These are phyloP conservation scores for Oeneis ivallda DNA, from an alignment of 2,888 invertebrate species.

Conservation along the genomic window DNA sequence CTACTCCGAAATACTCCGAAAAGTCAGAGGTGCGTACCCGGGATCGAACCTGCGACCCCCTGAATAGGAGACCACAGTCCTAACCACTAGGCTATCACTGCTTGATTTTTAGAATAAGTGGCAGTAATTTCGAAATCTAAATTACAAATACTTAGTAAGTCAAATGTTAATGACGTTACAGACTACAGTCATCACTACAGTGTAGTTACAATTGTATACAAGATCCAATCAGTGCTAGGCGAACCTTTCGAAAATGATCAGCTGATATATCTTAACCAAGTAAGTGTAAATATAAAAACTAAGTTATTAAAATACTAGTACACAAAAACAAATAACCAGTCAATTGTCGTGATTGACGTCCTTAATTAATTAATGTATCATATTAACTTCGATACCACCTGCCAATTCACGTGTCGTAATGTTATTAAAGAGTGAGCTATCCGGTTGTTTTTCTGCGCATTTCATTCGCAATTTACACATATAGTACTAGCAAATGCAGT, in stretches of 20 bases:
- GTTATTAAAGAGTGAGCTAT: slow-evolving; percentile 20
- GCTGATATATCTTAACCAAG: too few relatives aligned
- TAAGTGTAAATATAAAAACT: too few relatives aligned
- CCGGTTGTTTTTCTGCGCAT: slow-evolving; percentile 27
- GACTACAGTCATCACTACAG: too few relatives aligned
- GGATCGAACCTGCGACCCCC: too few relatives aligned
- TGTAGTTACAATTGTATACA: too few relatives aligned
- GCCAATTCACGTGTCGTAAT: slow-evolving; percentile 10
- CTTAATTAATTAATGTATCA: slow-evolving; percentile 18
- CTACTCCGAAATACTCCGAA: too few relatives aligned
- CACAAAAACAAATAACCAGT: neutral
- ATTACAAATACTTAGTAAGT: too few relatives aligned
- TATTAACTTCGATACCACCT: slow-evolving; percentile 8
- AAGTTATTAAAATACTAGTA: neutral
- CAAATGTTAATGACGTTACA: neutral
- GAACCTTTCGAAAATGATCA: neutral
- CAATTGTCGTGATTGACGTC: slow-evolving; percentile 10
- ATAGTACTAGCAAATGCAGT: slow-evolving; percentile 25
- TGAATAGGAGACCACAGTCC: too few relatives aligned
- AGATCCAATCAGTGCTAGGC: neutral
- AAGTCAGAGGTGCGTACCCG: too few relatives aligned
- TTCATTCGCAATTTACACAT: slow-evolving; percentile 21
- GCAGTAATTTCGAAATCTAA: too few relatives aligned
- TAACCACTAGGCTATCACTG: too few relatives aligned
- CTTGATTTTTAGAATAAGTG: too few relatives aligned